These are phyloP conservation scores for Drosophila parabipectinata DNA, from an alignment of 1,140 invertebrate genomes.

Conservation along the genomic window DNA sequence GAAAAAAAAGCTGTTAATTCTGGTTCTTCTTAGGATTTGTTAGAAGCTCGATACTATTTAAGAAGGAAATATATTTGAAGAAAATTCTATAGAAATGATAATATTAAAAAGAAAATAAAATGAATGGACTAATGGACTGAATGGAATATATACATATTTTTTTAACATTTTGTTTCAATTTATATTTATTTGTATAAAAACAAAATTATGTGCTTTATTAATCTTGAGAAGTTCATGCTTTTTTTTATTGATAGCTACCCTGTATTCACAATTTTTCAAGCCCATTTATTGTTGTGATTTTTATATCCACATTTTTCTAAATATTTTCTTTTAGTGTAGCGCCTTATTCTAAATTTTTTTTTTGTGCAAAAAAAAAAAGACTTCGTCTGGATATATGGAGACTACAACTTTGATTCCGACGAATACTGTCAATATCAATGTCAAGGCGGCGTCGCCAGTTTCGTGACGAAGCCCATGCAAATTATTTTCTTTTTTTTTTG, in stretches of 20 bases:
- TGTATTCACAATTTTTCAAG: too few relatives aligned
- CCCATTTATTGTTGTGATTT: too few relatives aligned
- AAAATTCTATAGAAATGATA: not conserved
- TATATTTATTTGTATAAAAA: too few relatives aligned
- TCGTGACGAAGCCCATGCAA: slow-evolving; percentile 48
- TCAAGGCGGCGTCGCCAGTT: slow-evolving; percentile 28
- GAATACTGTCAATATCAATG: slow-evolving; percentile 27
- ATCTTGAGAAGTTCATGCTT: too few relatives aligned
- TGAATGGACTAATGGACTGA: too few relatives aligned
- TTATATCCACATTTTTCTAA: not conserved
- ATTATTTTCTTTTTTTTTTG: not conserved
- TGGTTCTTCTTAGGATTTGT: not conserved
- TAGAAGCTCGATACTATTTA: too few relatives aligned
- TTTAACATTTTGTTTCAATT: too few relatives aligned
- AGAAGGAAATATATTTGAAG: not conserved
- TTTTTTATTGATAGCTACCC: too few relatives aligned
- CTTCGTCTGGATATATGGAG: not conserved
- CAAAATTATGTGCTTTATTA: too few relatives aligned
- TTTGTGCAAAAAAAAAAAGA: not conserved
- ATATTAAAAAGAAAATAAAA: too few relatives aligned
- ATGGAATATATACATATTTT: too few relatives aligned
- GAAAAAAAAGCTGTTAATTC: not conserved
- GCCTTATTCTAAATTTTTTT: slow-evolving; percentile 1
- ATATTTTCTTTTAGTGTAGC: slow-evolving; percentile 11
- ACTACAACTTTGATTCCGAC: not conserved